These are phyloP conservation scores for Allygus modestus DNA, from an alignment of 2,888 invertebrate species.

Conservation along the genomic window DNA sequence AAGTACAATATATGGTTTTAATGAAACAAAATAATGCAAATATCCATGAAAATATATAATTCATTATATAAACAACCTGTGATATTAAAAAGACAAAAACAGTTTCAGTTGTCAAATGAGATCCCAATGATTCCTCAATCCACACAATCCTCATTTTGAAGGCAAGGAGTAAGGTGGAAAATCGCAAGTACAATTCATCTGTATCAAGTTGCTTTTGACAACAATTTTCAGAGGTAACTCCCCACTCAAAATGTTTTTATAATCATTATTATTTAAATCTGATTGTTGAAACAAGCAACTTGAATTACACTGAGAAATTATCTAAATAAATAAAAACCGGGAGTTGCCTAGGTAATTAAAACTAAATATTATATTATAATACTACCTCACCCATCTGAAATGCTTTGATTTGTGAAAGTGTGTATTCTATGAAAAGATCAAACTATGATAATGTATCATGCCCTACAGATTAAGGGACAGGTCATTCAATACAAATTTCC, in stretches of 20 bases:
- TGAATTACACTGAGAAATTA: background rate
- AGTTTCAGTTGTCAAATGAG: no score
- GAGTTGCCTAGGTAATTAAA: background rate
- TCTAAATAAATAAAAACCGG: slow-evolving; percentile 1
- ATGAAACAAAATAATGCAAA: background rate
- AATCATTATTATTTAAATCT: slow-evolving; percentile 20
- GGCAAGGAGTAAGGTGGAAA: background rate
- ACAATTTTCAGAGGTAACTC: slow-evolving; percentile 27
- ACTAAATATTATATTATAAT: slow-evolving; percentile 3
- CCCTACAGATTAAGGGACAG: no score
- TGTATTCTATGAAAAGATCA: slow-evolving; percentile 12
- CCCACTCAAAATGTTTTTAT: slow-evolving; percentile 32
- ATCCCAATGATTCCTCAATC: background rate
- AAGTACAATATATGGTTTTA: background rate
- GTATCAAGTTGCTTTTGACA: slow-evolving; percentile 34
- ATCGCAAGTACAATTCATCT: background rate
- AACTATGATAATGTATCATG: background rate
- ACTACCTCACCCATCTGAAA: background rate
- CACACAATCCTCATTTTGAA: background rate
- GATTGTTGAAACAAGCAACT: slow-evolving; percentile 28
- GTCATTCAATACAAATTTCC: no score
- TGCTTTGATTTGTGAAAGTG: slow-evolving; percentile 14
- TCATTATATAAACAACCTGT: no score
- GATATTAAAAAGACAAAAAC: no score
- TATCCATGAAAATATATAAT: no score